phyloP scores from a whole-genome alignment of 2,113 vertebrate species.

The Pangasianodon gigas region DNA sequence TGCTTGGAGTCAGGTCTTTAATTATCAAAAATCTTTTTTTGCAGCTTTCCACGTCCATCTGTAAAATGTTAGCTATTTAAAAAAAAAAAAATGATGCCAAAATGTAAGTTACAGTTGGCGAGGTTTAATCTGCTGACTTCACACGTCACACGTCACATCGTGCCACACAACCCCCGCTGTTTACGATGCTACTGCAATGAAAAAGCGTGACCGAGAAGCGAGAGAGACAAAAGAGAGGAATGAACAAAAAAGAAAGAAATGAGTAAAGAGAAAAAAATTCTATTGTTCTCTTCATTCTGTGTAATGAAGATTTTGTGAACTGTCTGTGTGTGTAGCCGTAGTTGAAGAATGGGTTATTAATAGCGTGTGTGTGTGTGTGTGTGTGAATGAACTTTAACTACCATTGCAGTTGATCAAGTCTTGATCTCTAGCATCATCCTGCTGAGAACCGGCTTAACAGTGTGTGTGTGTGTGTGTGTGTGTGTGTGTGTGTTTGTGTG shows the following conservation, averaged over 20 bases:
- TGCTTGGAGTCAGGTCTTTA: background rate
- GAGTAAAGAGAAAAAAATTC: background rate
- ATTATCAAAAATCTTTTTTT: no score
- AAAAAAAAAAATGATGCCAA: background rate
- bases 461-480: background rate
- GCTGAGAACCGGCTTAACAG: background rate
- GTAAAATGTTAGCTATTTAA: background rate
- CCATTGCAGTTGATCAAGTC: background rate
- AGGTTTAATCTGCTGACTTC: background rate
- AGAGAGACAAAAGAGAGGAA: background rate
- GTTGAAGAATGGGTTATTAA: background rate
- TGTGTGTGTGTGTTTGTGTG: background rate
- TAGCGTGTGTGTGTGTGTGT: slow-evolving; percentile 6
- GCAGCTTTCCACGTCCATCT: background rate
- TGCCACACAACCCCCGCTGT: background rate
- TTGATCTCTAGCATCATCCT: background rate
- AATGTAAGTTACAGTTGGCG: background rate
- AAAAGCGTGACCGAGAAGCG: background rate
- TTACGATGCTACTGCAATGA: background rate
- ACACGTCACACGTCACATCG: background rate
- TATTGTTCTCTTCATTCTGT: background rate
- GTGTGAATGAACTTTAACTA: slow-evolving; percentile 1
- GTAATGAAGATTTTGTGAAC: background rate
- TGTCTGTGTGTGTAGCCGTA: no score
- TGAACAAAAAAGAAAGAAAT: background rate